Evolutionary conservation across 2,113 vertebrate species (phyloP), one percentile per base, ranked within the genome.

Genomic region (Microcebus griseorufus): DNA sequence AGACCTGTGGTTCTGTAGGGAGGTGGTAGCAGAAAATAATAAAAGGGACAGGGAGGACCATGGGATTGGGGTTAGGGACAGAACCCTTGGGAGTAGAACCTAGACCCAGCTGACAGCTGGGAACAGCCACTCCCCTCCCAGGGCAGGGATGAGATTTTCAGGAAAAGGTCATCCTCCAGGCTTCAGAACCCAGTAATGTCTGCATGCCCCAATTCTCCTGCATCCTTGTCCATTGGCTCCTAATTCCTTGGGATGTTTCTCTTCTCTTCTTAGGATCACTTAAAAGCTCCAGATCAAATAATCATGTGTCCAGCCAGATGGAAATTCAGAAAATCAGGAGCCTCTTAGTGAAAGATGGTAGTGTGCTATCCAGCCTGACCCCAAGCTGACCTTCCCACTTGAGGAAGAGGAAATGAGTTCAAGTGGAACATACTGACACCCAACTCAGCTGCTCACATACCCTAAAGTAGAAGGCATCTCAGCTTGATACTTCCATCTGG

Each of bases 391-490:
- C 87, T 97, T 96, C 83, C 96, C 95, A 96, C 97, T 98, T 97
- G 76, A 97, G 79, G 95, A 97, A 96, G 88, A 98, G 97, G 98
- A 98, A 97, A 96, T 90, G 85, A 96, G 96, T 96, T 97, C 97
- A 97, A 98, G 98, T 97, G 96, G 97, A 97, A 70, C 72, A 75
- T 14, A 92, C 64, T 94, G 92, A 97, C 96, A 97, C 91, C 93
- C 94, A 95, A 45, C 65, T 93, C 89, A 94, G 94, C 89, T 87
- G 69, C 67, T 94, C 55, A 72, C 53, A 82, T 51, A 70, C 73
- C 75, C 70, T 87, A 48, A 72, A 93, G 88, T n/a, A 72, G 65
- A 92, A 75, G 76, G 79, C 88, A 70, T 93, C 42, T 97, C 80
- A 87, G 90, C 87, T 88, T 51, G 65, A 93, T 75, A 37, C 37